phyloP scores from a whole-genome alignment of 2,113 vertebrate species.

The Heterocephalus glaber region DNA sequence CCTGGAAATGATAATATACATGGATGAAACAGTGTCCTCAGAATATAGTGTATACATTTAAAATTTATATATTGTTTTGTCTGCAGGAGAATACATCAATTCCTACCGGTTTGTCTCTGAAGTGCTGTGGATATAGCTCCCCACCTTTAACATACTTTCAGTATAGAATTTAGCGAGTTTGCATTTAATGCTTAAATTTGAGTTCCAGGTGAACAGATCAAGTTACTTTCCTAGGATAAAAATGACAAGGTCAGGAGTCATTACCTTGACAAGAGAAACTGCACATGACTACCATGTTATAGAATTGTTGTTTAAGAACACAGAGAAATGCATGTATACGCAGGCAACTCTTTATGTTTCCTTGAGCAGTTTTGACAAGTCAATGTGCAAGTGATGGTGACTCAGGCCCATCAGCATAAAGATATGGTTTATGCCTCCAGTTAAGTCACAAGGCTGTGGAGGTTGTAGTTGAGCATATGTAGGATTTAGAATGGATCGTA shows the following conservation, averaged over 20 bases:
- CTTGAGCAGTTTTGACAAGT: not conserved
- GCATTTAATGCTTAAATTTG: not conserved
- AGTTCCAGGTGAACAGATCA: not conserved
- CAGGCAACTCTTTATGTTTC: not conserved
- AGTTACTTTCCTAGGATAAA: not conserved
- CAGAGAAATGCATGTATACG: not conserved
- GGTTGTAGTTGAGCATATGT: not conserved
- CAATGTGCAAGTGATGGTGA: too few species aligned
- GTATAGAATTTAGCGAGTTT: not conserved
- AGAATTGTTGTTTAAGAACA: not conserved
- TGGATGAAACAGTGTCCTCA: not conserved
- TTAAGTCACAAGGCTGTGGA: not conserved
- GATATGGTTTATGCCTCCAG: too few species aligned
- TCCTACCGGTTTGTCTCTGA: not conserved
- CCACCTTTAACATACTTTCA: not conserved
- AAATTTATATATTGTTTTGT: not conserved
- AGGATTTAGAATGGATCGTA: not conserved
- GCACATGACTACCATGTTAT: not conserved
- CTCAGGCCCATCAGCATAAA: not conserved
- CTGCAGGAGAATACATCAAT: not conserved
- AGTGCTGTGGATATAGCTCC: not conserved
- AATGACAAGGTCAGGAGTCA: not conserved
- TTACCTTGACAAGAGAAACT: not conserved
- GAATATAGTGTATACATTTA: not conserved
- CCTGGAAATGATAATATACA: not conserved